Evolutionary conservation across 2,797 vertebrate species (phyloP).

Genomic region (Phalloptychus januarius): DNA sequence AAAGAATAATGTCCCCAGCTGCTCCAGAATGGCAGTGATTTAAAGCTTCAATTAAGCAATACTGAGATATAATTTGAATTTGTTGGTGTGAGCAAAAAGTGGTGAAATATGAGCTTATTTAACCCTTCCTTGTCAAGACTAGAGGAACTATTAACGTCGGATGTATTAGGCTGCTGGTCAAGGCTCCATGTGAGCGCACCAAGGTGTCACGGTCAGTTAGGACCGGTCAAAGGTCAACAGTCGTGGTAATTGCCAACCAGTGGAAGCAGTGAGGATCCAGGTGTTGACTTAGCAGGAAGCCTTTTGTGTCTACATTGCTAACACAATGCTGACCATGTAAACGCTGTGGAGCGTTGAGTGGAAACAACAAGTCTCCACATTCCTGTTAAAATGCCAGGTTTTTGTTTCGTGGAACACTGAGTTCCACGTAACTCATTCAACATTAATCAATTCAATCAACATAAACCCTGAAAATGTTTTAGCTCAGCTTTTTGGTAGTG

Average conservation of each 20-base stretch:
- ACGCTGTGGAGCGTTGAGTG: neutral
- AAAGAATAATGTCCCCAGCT: constrained; percentile 32
- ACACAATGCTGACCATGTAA: constrained; percentile 16
- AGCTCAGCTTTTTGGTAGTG: neutral
- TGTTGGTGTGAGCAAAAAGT: constrained; percentile 15
- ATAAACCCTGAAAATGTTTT: neutral
- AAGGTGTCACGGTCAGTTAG: constrained; percentile 65
- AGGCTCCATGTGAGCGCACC: constrained; percentile 55
- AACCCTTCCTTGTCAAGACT: neutral
- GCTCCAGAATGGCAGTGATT: constrained; percentile 40
- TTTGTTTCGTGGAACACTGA: neutral
- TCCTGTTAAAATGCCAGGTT: neutral
- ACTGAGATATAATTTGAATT: neutral
- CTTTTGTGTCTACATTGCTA: constrained; percentile 36
- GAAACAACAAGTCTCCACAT: neutral
- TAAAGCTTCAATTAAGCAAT: constrained; percentile 7
- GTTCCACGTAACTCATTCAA: no score
- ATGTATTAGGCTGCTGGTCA: constrained; percentile 61
- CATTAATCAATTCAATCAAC: neutral
- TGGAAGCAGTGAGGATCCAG: constrained; percentile 60
- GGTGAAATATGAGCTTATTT: constrained; percentile 12
- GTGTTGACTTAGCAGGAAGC: constrained; percentile 46
- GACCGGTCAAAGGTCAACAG: constrained; percentile 77
- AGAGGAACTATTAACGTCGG: constrained; percentile 47
- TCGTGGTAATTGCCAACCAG: constrained; percentile 66